Conservation (phyloP, 2,797 vertebrate genomes). For the Chelmon rostratus region DNA sequence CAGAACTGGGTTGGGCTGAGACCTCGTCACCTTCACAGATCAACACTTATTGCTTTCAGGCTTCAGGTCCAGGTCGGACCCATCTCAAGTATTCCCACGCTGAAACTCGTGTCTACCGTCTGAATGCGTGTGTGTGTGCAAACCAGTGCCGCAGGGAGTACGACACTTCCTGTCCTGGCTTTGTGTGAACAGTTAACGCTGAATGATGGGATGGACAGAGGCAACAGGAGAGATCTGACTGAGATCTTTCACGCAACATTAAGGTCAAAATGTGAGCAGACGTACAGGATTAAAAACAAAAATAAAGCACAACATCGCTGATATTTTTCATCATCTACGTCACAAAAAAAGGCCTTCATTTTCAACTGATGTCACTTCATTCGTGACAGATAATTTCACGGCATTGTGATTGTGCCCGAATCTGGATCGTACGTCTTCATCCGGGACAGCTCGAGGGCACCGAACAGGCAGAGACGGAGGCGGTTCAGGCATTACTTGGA, state of each 20-base stretch:
- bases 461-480: background rate
- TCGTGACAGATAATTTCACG: conserved; percentile 3
- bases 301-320: conserved; percentile 32
- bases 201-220: conserved; percentile 15
- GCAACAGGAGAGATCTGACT: conserved; percentile 7
- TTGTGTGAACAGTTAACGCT: background rate
- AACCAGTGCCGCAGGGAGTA: conserved; percentile 55
- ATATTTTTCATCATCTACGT: conserved; percentile 5
- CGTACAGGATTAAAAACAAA: background rate
- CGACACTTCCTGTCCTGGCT: conserved; percentile 25
- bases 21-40: conserved; percentile 64
- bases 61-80: conserved; percentile 23
- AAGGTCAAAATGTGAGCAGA: conserved; percentile 41
- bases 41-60: conserved; percentile 84
- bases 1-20: conserved; percentile 56
- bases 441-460: background rate
- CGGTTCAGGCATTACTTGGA: conserved; percentile 7
- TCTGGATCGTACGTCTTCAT: background rate
- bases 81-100: conserved; percentile 50
- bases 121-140: conserved; percentile 18
- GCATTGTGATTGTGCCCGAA: background rate
- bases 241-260: conserved; percentile 10
- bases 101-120: conserved; percentile 15
- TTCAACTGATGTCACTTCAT: background rate
- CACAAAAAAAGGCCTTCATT: conserved; percentile 43